A percentile compares a stretch with the other conserved stretches of the same genome.
phyloP scores from a whole-genome alignment of 1,140 invertebrate genomes.

The Meteorus sp. region DNA sequence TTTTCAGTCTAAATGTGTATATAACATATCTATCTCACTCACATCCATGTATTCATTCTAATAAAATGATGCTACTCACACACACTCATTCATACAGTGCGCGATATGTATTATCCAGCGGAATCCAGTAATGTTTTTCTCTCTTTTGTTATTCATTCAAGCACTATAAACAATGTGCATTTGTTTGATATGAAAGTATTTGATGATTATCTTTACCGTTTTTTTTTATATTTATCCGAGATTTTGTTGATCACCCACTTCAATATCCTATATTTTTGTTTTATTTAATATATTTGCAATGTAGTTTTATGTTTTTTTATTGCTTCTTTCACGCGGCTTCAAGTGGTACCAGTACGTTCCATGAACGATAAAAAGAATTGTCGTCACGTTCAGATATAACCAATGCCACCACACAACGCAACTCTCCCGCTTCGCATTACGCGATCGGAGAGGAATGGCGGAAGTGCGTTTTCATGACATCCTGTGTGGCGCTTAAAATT shows the following conservation, averaged over 20 bases:
- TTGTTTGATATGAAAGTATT: too few species aligned
- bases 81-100: too few species aligned
- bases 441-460: background rate
- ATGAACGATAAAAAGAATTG: conserved; percentile 17
- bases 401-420: conserved; percentile 9
- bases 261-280: background rate
- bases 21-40: background rate
- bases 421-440: background rate
- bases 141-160: too few species aligned
- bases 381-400: background rate
- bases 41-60: background rate
- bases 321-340: conserved; percentile 5
- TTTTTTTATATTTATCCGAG: too few species aligned
- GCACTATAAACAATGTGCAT: too few species aligned
- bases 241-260: conserved; percentile 7
- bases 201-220: too few species aligned
- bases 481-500: conserved; percentile 14
- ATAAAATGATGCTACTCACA: too few species aligned
- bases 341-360: conserved; percentile 21
- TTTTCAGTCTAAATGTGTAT: background rate
- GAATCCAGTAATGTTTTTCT: too few species aligned
- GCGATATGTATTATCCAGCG: too few species aligned
- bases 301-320: background rate
- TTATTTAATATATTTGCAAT: background rate
- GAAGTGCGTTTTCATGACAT: conserved; percentile 7